These are phyloP conservation scores for Lepus townsendii DNA, from an alignment of 2,797 vertebrate species.

Conservation along the genomic window DNA sequence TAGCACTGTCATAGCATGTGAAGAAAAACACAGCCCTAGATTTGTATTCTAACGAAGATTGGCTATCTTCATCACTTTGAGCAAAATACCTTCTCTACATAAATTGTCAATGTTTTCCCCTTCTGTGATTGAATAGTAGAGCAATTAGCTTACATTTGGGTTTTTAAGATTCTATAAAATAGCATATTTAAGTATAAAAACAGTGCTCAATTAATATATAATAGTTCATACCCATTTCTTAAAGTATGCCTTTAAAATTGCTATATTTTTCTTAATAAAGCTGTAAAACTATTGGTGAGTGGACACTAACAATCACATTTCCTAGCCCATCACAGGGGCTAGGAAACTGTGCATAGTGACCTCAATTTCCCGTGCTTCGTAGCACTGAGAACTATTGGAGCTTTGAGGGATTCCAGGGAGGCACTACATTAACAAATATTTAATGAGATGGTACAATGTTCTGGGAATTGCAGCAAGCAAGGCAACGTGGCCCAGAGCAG, in stretches of 20 bases:
- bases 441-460: neutral
- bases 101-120: neutral
- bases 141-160: neutral
- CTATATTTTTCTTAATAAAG: neutral
- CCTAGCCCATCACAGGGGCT: too few relatives aligned
- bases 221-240: neutral
- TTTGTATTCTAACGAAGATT: neutral
- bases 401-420: neutral
- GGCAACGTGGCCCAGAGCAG: neutral
- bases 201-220: neutral
- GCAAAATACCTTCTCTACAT: neutral
- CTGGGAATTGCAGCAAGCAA: neutral
- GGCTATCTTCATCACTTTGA: neutral
- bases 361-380: neutral
- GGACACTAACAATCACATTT: fast-evolving
- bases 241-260: neutral
- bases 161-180: constrained; percentile 11
- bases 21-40: neutral
- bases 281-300: neutral
- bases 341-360: neutral
- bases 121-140: neutral
- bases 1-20: neutral
- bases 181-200: neutral
- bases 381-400: too few relatives aligned
- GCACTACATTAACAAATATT: neutral